phyloP scores from a whole-genome alignment of 2,113 vertebrate species.

The Semicossyphus pulcher region DNA sequence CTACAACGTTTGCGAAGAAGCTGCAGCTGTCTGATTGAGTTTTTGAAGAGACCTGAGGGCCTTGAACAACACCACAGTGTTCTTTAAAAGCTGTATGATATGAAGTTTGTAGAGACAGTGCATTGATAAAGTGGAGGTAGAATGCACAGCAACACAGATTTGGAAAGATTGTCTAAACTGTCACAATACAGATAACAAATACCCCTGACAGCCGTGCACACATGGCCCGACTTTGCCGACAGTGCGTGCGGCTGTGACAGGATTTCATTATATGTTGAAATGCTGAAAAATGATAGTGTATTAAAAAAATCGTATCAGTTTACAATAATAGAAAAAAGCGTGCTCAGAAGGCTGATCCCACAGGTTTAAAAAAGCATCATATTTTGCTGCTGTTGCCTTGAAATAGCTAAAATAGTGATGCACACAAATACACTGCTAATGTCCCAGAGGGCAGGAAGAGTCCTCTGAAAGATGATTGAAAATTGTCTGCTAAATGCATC shows the following conservation, averaged over 20 bases:
- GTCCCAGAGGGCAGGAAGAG: slow-evolving; percentile 19
- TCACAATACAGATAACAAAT: slow-evolving; percentile 25
- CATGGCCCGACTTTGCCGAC: not conserved
- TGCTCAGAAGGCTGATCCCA: not conserved
- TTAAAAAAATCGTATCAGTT: not conserved
- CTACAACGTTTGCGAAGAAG: not conserved
- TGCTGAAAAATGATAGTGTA: slow-evolving; percentile 33
- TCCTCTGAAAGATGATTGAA: slow-evolving; percentile 46
- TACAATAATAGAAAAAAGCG: not conserved
- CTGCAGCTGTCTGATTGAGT: slow-evolving; percentile 15
- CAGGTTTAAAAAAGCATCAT: not conserved
- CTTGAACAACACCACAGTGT: not conserved
- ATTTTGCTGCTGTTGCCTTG: slow-evolving; percentile 31
- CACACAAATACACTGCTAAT: slow-evolving; percentile 14
- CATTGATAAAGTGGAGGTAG: not conserved
- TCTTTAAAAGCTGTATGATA: not conserved
- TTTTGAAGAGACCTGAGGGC: slow-evolving; percentile 3
- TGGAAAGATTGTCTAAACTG: slow-evolving; percentile 3
- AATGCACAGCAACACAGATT: slow-evolving; percentile 12
- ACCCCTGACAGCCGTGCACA: slow-evolving; percentile 7
- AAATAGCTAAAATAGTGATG: slow-evolving; percentile 23
- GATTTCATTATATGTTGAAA: slow-evolving; percentile 35
- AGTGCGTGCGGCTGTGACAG: slow-evolving; percentile 17
- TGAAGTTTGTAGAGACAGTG: not conserved
- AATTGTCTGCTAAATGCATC: slow-evolving; percentile 29